Evolutionary conservation across 2,797 vertebrate species (phyloP), one percentile per base, ranked within the genome.

Genomic region (Numenius phaeopus): DNA sequence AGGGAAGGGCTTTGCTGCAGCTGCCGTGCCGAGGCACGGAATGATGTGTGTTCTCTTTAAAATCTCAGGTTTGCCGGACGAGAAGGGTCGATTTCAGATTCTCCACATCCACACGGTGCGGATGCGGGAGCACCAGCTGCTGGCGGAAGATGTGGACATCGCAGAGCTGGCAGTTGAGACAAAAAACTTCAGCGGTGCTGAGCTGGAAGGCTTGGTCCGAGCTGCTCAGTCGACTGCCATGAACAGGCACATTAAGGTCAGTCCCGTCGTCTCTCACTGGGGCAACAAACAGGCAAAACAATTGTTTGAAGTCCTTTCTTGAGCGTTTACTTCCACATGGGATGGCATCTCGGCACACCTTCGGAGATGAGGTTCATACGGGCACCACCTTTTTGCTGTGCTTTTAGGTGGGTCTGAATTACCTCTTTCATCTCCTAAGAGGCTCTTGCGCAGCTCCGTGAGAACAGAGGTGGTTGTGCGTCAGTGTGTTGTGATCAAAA

Each of bases 221-320:
- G 99, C 99, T 8, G 99, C 99, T 2, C 99, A 99, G 96, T 99
- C 99, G 82, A 99, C 99, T 0, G 99, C 99, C 78, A 99, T 99
- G 99, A 99, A 99, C 98, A 98, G 99, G 44, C 99, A 99, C 90
- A 99, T 99, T 86, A 99, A 99, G 99, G 99, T 99, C 95, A 98
- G 98, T 95, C 78, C 67, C 40, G 8, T 82, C 3, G 0, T 18
- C 39, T 87, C 37, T n/a, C 40, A 4, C 26, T 30, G 57, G 47
- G 75, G 16, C 8, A 18, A 18, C 27, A 57, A 49, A 66, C 40
- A 8, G 3, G 34, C 32, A 42, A 44, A 57, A 47, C 10, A 7
- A 17, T 37, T 9, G 1, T 37, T 52, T 80, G 71, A 40, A 57
- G 26, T 55, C 22, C 59, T 59, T 17, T 44, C 34, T 27, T 30